Percentiles rank a stretch among this genome's conserved stretches.
Evolutionary conservation across 2,797 vertebrate genomes (phyloP).

Genomic region (Neosalanx taihuensis): DNA sequence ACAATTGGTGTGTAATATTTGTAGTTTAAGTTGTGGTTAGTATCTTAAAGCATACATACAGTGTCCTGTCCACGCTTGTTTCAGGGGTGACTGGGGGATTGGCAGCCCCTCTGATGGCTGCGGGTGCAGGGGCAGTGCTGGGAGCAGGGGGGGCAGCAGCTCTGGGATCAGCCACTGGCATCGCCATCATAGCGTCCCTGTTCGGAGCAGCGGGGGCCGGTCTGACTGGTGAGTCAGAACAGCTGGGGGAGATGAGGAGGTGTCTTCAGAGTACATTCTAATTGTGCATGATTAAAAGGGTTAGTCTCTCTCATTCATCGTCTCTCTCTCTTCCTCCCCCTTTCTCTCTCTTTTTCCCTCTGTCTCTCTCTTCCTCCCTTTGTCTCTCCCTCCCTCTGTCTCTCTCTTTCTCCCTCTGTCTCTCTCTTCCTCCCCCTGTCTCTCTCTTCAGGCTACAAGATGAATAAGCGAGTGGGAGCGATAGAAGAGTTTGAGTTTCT

Average conservation of each 20-base stretch:
- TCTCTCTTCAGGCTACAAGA: constrained; percentile 87
- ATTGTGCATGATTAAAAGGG: background rate
- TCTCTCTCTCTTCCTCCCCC: background rate
- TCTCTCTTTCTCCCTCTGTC: background rate
- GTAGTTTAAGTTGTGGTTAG: no score
- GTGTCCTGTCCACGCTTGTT: background rate
- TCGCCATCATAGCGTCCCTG: constrained; percentile 92
- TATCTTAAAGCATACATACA: background rate
- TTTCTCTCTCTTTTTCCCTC: background rate
- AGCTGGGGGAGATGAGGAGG: background rate
- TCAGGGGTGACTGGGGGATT: constrained; percentile 93
- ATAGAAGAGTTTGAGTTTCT: constrained; percentile 97
- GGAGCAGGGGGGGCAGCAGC: constrained; percentile 91
- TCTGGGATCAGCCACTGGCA: constrained; percentile 86
- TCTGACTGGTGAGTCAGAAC: constrained; percentile 79
- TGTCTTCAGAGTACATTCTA: background rate
- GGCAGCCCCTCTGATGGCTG: constrained; percentile 90
- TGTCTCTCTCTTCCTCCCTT: background rate
- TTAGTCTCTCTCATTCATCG: background rate
- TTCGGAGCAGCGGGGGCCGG: constrained; percentile 96
- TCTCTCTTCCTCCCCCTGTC: background rate
- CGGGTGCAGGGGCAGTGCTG: constrained; percentile 85
- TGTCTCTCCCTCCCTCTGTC: background rate
- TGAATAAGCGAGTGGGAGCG: constrained; percentile 96
- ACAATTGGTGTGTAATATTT: no score